phyloP scores from a whole-genome alignment of 2,797 vertebrate genomes.

The Lutjanus campechanus region DNA sequence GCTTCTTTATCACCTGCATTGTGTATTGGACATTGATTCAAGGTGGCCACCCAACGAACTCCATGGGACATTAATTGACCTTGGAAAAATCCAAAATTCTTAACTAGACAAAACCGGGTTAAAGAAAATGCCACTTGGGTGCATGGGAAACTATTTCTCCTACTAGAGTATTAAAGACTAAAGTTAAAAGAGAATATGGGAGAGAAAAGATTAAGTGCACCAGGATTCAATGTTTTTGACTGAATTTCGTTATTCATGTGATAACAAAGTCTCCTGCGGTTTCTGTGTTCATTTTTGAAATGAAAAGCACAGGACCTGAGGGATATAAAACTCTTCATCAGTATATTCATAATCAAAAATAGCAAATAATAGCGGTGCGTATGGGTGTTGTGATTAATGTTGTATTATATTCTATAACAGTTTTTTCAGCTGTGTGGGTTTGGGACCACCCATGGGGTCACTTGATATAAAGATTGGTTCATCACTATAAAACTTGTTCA shows the following conservation, averaged over 20 bases:
- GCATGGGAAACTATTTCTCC: too few relatives aligned
- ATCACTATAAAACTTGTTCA: not conserved
- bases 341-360: not conserved
- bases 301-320: not conserved
- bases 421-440: not conserved
- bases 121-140: too few relatives aligned
- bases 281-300: not conserved
- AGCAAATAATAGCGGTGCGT: not conserved
- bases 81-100: too few relatives aligned
- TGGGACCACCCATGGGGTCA: not conserved
- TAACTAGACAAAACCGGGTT: too few relatives aligned
- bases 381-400: not conserved
- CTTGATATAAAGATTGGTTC: not conserved
- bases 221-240: not conserved
- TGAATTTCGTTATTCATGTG: not conserved
- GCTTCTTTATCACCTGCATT: too few relatives aligned
- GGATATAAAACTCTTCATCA: not conserved
- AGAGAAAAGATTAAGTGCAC: not conserved
- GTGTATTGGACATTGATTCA: too few relatives aligned
- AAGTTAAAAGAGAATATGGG: conserved; percentile 1
- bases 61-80: too few relatives aligned
- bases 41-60: too few relatives aligned
- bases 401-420: not conserved
- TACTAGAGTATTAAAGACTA: not conserved
- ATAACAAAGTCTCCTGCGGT: not conserved